These are phyloP conservation scores for Pectinophora gossypiella DNA, from an alignment of 1,140 invertebrate genomes.

Conservation along the genomic window DNA sequence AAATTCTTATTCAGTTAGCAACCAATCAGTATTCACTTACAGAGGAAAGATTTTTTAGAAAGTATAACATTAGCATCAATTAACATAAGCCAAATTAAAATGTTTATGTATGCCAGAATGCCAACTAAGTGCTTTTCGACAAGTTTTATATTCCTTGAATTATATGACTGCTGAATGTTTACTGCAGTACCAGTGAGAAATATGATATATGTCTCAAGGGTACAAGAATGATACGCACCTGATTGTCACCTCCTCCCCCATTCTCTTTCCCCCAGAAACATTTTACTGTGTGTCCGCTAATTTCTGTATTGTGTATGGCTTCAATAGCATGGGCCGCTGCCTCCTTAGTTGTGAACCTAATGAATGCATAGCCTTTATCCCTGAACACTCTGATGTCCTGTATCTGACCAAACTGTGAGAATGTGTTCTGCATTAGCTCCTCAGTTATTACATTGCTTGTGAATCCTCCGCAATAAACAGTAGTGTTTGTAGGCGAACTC, in stretches of 20 bases:
- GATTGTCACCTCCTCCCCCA: slow-evolving; percentile 57
- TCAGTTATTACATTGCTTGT: slow-evolving; percentile 94
- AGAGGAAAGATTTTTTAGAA: not conserved
- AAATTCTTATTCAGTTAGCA: no score
- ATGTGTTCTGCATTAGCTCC: slow-evolving; percentile 96
- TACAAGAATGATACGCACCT: slow-evolving; percentile 37
- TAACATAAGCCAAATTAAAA: not conserved
- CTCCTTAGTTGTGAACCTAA: slow-evolving; percentile 98
- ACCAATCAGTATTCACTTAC: no score
- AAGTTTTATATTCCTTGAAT: no score
- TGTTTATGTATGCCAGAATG: no score
- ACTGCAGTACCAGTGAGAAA: no score
- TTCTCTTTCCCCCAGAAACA: slow-evolving; percentile 99
- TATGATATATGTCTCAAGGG: no score
- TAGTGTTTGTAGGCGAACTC: slow-evolving; percentile 98
- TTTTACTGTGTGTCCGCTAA: slow-evolving; percentile 97
- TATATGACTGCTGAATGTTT: no score
- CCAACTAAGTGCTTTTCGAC: no score
- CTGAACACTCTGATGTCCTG: slow-evolving; percentile 99
- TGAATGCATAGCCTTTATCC: slow-evolving; percentile 99
- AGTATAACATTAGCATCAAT: not conserved
- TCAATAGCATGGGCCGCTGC: slow-evolving; percentile 98
- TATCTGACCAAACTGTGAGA: slow-evolving; percentile 95
- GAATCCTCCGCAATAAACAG: slow-evolving; percentile 98
- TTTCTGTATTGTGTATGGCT: slow-evolving; percentile 96